Conservation (phyloP, 2,888 invertebrate genomes). For the Alentia gelatinosa region DNA sequence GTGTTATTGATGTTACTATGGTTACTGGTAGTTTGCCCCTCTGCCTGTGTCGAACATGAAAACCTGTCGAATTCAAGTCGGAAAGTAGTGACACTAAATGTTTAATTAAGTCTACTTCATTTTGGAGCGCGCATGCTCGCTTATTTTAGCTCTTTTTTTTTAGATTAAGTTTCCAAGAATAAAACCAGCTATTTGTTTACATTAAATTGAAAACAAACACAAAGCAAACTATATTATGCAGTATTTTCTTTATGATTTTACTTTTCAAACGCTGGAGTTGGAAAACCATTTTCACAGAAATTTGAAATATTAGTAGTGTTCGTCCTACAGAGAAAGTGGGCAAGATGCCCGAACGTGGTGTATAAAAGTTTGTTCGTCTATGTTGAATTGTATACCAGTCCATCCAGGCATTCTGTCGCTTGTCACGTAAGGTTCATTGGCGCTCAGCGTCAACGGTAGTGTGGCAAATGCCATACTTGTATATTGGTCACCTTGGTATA, state of each 20-base stretch:
- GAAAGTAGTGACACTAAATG: neutral
- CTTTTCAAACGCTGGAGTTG: no score
- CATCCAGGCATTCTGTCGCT: constrained; percentile 10
- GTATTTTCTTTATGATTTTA: no score
- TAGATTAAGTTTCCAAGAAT: neutral
- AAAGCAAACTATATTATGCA: no score
- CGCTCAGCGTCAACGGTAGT: neutral
- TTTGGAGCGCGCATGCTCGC: no score
- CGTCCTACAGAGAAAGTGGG: neutral
- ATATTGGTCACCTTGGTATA: constrained; percentile 25
- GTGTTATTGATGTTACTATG: constrained; percentile 34
- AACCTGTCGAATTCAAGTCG: neutral
- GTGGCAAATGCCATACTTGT: neutral
- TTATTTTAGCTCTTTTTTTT: neutral
- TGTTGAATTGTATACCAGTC: constrained; percentile 16
- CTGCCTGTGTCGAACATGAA: neutral
- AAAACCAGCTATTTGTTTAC: neutral
- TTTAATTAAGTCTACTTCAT: no score
- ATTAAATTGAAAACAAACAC: no score
- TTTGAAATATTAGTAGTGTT: neutral
- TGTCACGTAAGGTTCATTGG: neutral
- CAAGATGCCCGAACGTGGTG: neutral
- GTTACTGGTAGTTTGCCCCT: constrained; percentile 11
- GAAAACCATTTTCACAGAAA: neutral
- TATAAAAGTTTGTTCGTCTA: neutral